A percentile compares a stretch with the other conserved stretches of the same genome.
These are phyloP conservation scores for Zoanthus gigantus DNA, from an alignment of 92 coral and sea anemone species.

Conservation along the genomic window DNA sequence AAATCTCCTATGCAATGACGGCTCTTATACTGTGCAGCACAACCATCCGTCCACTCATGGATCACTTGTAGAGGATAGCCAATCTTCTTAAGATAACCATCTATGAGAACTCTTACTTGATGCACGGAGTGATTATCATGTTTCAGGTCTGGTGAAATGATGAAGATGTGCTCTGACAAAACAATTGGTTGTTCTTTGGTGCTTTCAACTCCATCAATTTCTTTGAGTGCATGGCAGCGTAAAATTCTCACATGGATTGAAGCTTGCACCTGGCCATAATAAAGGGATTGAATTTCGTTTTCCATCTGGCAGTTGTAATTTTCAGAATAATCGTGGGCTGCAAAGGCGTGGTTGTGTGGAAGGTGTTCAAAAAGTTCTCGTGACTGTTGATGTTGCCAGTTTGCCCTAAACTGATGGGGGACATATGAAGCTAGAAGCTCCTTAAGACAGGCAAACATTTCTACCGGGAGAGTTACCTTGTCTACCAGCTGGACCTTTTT, in stretches of 20 bases:
- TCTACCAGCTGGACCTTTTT: conserved; percentile 42
- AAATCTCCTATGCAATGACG: conserved; percentile 63
- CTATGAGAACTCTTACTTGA: too few relatives aligned
- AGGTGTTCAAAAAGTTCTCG: conserved; percentile 56
- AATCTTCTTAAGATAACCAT: too few relatives aligned
- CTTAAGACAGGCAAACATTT: conserved; percentile 30
- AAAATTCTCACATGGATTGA: conserved; percentile 4
- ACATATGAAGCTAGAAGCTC: conserved; percentile 46
- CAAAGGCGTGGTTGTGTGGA: conserved; percentile 46
- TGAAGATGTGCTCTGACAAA: conserved; percentile 43
- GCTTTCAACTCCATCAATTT: too few relatives aligned
- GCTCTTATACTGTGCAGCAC: conserved; percentile 61
- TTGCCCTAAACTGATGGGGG: conserved; percentile 73
- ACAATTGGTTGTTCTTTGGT: background rate
- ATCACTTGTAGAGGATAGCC: conserved; percentile 2
- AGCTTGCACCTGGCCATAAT: background rate
- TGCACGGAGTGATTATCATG: background rate
- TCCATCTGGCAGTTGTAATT: conserved; percentile 44
- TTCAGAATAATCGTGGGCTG: conserved; percentile 46
- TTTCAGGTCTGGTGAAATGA: conserved; percentile 39
- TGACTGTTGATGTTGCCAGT: conserved; percentile 70
- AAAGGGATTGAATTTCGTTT: conserved; percentile 1
- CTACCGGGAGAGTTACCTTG: conserved; percentile 37
- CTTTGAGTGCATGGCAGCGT: background rate
- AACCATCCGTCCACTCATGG: conserved; percentile 51